phyloP scores from a whole-genome alignment of 2,888 invertebrate genomes.

The Meloe dianella region DNA sequence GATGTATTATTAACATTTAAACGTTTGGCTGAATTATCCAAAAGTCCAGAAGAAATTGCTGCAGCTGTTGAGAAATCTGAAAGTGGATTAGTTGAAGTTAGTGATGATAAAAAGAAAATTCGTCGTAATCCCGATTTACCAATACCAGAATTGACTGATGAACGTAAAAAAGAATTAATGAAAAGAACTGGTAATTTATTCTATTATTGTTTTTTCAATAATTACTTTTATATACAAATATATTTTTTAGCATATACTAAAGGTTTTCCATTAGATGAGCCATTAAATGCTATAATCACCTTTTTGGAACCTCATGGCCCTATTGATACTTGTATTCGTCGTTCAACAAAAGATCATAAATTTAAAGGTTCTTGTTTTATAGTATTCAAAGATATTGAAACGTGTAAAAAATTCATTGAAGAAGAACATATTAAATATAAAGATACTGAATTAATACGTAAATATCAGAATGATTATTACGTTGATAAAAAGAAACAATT shows the following conservation, averaged over 20 bases:
- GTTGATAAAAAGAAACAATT: conserved; percentile 73
- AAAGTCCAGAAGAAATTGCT: conserved; percentile 73
- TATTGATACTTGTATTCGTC: conserved; percentile 69
- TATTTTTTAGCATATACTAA: conserved; percentile 75
- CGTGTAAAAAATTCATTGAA: conserved; percentile 79
- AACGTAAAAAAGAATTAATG: conserved; percentile 78
- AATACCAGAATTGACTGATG: conserved; percentile 85
- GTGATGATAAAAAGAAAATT: conserved; percentile 66
- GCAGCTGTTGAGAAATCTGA: conserved; percentile 78
- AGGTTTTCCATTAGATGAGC: conserved; percentile 76
- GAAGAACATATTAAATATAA: conserved; percentile 69
- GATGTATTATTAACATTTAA: conserved; percentile 88
- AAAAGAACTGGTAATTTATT: conserved; percentile 65
- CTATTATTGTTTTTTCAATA: background rate
- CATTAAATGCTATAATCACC: conserved; percentile 71
- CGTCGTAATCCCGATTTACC: conserved; percentile 76
- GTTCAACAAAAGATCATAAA: conserved; percentile 66
- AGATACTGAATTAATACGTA: conserved; percentile 70
- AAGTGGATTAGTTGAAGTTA: conserved; percentile 74
- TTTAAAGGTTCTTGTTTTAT: conserved; percentile 95
- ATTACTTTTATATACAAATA: background rate
- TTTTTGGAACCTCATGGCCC: conserved; percentile 74
- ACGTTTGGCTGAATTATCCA: conserved; percentile 75
- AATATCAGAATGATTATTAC: conserved; percentile 74
- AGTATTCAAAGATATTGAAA: conserved; percentile 81